Evolutionary conservation across 2,797 vertebrate species (phyloP), one percentile per base, ranked within the genome.

Genomic region (Semotilus atromaculatus): DNA sequence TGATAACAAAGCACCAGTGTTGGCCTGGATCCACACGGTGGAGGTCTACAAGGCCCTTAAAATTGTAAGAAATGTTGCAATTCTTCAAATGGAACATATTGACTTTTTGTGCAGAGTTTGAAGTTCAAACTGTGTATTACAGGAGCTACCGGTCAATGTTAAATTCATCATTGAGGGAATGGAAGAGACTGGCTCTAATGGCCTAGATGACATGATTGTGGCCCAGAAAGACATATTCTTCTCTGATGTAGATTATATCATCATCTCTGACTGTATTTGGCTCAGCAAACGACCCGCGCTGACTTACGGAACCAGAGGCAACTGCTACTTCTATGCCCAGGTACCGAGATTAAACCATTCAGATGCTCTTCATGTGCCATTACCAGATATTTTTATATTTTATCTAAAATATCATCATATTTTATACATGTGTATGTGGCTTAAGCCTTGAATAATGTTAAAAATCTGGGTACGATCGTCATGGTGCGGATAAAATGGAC

Each of bases 121-220:
- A 74, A 2, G 29, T 62, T 78, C 38, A 70, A 66, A 74, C 31
- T 23, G 43, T 51, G 40, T 66, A 0, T 5, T 40, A 34, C 51
- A 96, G 95, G 94, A 94, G 26, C 90, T 96, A 60, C 97, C 97
- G 0, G 96, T 97, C 74, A 99, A 99, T 71, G 89, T 98, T 87
- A 97, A 97, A 91, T 97, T 97, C 89, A 51, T 99, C 84, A 94
- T 98, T 3, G 98, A 99, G 93, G 97, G 97, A 18, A 97, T 97
- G 96, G 97, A 99, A 88, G 97, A 99, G 93, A 96, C 94, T 0
- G 97, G 97, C 11, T 98, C 97, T 2, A 92, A 94, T 2, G 96
- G 95, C 5, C 91, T 99, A 88, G 95, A 97, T 16, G 92, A 94
- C 34, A 90, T 97, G 90, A 92, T 98, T 21, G 6, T 91, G 62